A percentile compares a stretch with the other conserved stretches of the same genome.
Evolutionary conservation across 2,113 vertebrate genomes (phyloP).

Genomic region (Aegithalos caudatus): DNA sequence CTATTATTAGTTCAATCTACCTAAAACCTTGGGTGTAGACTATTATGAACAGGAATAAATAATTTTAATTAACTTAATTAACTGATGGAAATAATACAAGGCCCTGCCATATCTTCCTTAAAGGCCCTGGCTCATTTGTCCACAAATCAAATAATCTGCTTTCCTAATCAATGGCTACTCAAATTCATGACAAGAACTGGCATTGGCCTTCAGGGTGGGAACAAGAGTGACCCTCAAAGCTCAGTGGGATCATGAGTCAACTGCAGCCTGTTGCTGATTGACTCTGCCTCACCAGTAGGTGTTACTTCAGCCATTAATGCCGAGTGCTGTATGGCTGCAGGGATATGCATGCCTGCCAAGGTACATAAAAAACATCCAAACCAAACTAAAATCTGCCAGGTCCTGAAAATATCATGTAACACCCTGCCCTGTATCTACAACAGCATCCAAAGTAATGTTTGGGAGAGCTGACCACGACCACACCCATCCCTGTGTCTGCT

Average conservation of each 20-base stretch:
- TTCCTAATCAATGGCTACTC: neutral
- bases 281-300: slow-evolving; percentile 67
- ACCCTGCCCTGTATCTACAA: slow-evolving; percentile 36
- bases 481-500: slow-evolving; percentile 21
- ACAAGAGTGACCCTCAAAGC: neutral
- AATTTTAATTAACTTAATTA: neutral
- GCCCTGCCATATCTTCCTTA: neutral
- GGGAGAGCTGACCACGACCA: slow-evolving; percentile 17
- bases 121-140: neutral
- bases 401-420: slow-evolving; percentile 65
- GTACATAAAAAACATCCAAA: slow-evolving; percentile 76
- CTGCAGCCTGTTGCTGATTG: slow-evolving; percentile 38
- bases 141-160: neutral
- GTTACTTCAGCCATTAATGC: slow-evolving; percentile 71
- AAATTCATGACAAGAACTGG: neutral
- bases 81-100: neutral
- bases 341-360: slow-evolving; percentile 62
- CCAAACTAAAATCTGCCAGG: slow-evolving; percentile 73
- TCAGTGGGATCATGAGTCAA: slow-evolving; percentile 12
- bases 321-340: slow-evolving; percentile 39
- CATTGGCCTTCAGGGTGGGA: neutral
- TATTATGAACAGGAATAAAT: neutral
- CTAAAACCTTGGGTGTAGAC: neutral
- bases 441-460: slow-evolving; percentile 55
- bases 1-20: neutral